Evolutionary conservation across 1,140 invertebrate species (phyloP), one percentile per base, ranked within the genome.

Genomic region (Teleogryllus occipitalis): DNA sequence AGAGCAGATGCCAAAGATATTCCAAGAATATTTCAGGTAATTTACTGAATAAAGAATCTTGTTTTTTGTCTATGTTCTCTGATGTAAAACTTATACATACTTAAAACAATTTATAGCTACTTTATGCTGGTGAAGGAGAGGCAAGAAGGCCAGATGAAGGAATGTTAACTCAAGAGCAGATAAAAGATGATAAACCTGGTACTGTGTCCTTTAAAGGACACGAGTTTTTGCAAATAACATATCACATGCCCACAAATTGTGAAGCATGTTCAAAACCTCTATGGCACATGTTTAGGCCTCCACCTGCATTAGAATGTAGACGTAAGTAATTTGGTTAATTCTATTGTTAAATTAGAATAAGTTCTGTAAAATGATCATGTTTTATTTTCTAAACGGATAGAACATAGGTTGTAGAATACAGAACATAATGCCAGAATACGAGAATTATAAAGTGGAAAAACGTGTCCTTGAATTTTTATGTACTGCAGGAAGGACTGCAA

Each of bases 1-100:
- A 91, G 97, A 86, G 98, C 96, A 79, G 97, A 98, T 90, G 95
- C 96, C 86, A 97, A 97, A 93, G 97, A 99, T 91, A 98, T 99
- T 88, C 98, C 98, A 84, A 93, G 97, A 87, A 99, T 99, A 89
- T 99, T 99, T 89, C 97, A 99, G 90, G 92, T 93, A 86, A 39
- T 39, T 39, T 39, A 39, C 27, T 39, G 27, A 39, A 39, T 39
- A 5, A 39, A 39, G 21, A 18, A 73, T 73, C 15, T 73, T 65
- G 54, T 65, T 65, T 65, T 65, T 65, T 3, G 54, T 18, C 54
- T 14, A 39, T 39, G 27, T 39, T 39, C 5, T 39, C 27, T 39
- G 27, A 39, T 39, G 1, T 39, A 39, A 75, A 75, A n/a, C 7
- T 2, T 75, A 74, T 6, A 47, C n/a, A 7, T 48, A 2, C 8